These are phyloP conservation scores for Odontothrips loti DNA, from an alignment of 2,888 invertebrate species.

Conservation along the genomic window DNA sequence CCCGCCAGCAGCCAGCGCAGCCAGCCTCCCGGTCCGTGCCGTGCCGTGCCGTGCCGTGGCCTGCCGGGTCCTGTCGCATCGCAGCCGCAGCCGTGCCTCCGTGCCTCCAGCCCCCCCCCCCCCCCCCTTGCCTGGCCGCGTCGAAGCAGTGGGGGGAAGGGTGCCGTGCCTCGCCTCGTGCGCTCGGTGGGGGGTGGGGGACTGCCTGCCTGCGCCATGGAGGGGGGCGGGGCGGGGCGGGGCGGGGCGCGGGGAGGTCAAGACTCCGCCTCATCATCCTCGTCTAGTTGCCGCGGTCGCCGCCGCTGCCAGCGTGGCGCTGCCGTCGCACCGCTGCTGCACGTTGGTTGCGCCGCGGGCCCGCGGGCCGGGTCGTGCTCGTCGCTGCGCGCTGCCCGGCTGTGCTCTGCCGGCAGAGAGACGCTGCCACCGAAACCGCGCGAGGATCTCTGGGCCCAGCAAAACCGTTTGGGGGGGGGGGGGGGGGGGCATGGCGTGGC, in stretches of 20 bases:
- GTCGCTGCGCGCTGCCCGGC: background rate
- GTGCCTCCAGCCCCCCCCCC: no score
- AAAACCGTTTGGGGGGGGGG: no score
- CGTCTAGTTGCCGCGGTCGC: background rate
- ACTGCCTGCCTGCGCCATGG: background rate
- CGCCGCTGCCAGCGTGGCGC: constrained; percentile 7
- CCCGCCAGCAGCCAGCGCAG: background rate
- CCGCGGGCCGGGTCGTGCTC: background rate
- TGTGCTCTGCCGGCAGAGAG: no score
- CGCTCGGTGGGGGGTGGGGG: background rate
- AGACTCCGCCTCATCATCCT: background rate
- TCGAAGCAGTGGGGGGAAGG: no score
- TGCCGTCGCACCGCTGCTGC: background rate
- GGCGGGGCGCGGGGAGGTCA: background rate
- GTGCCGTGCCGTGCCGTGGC: background rate
- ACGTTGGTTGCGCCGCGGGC: background rate
- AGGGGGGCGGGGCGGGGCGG: background rate
- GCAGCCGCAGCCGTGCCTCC: no score
- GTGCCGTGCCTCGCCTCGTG: no score
- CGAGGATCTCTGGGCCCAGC: no score
- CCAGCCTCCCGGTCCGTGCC: background rate
- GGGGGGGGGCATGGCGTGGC: no score
- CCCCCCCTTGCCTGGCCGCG: no score
- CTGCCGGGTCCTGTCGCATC: no score
- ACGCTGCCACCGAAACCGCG: no score